phyloP scores from a whole-genome alignment of 2,888 invertebrate species.

The Selenia dentaria region DNA sequence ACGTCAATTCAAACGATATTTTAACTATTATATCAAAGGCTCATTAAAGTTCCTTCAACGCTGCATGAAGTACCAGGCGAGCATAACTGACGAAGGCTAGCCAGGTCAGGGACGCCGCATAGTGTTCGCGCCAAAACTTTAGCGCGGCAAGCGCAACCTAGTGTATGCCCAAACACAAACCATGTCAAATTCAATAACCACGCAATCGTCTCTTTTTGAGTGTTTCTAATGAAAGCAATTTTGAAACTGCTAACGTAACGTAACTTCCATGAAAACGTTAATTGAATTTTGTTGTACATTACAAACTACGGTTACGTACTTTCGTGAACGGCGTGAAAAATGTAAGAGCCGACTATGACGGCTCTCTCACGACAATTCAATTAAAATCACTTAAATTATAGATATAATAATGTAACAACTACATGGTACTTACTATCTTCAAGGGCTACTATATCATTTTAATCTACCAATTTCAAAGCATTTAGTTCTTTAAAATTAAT shows the following conservation, averaged over 20 bases:
- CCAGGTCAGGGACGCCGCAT: constrained; percentile 62
- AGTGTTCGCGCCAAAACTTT: constrained; percentile 50
- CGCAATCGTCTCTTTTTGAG: constrained; percentile 20
- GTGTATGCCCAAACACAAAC: constrained; percentile 2
- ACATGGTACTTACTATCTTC: too few species aligned
- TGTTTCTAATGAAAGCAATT: constrained; percentile 39
- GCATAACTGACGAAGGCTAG: constrained; percentile 44
- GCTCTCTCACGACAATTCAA: not conserved
- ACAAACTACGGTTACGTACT: constrained; percentile 24
- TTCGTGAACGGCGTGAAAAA: constrained; percentile 6
- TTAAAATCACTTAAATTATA: too few species aligned
- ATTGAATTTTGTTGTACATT: constrained; percentile 32
- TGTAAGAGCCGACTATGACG: not conserved
- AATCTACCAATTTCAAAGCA: too few species aligned
- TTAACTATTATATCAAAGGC: too few species aligned
- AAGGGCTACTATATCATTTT: too few species aligned
- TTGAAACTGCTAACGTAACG: constrained; percentile 20
- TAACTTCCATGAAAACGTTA: constrained; percentile 32
- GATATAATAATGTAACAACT: too few species aligned
- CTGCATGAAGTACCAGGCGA: constrained; percentile 39
- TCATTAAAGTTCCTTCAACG: constrained; percentile 36
- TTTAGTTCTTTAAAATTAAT: too few species aligned
- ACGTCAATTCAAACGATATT: too few species aligned
- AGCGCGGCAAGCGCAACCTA: constrained; percentile 16
- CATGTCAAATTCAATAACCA: constrained; percentile 21